phyloP scores from a whole-genome alignment of 2,888 invertebrate genomes.

The Epinotia nisella region DNA sequence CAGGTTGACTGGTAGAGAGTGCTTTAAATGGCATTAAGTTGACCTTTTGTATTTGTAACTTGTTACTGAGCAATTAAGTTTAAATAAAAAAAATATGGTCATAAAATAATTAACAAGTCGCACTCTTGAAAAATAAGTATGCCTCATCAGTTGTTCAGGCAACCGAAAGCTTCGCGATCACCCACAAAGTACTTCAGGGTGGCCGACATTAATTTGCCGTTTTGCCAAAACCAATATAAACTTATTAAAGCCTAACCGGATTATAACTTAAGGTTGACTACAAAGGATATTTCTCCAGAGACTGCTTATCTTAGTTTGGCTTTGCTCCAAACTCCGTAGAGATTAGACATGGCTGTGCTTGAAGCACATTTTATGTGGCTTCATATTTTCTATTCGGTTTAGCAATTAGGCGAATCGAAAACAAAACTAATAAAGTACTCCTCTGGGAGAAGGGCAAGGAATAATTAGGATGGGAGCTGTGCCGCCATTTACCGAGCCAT shows the following conservation, averaged over 20 bases:
- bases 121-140: neutral
- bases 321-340: slow-evolving; percentile 62
- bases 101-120: neutral
- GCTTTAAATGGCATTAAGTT: too few relatives aligned
- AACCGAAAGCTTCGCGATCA: neutral
- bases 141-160: neutral
- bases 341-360: slow-evolving; percentile 62
- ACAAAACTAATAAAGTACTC: neutral
- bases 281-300: slow-evolving; percentile 65
- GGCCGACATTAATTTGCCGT: slow-evolving; percentile 37
- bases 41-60: too few relatives aligned
- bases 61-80: too few relatives aligned
- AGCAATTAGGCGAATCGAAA: slow-evolving; percentile 9
- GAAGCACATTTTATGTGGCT: slow-evolving; percentile 32
- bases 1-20: too few relatives aligned
- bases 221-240: slow-evolving; percentile 44
- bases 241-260: slow-evolving; percentile 47
- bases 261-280: slow-evolving; percentile 53
- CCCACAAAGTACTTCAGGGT: slow-evolving; percentile 20
- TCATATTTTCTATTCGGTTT: slow-evolving; percentile 21
- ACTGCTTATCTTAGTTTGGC: slow-evolving; percentile 74
- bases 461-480: neutral
- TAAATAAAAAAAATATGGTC: too few relatives aligned
- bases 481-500: neutral
- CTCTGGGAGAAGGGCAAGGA: neutral